These are phyloP conservation scores for Heteropelma amictum DNA, from an alignment of 2,888 invertebrate species.

Conservation along the genomic window DNA sequence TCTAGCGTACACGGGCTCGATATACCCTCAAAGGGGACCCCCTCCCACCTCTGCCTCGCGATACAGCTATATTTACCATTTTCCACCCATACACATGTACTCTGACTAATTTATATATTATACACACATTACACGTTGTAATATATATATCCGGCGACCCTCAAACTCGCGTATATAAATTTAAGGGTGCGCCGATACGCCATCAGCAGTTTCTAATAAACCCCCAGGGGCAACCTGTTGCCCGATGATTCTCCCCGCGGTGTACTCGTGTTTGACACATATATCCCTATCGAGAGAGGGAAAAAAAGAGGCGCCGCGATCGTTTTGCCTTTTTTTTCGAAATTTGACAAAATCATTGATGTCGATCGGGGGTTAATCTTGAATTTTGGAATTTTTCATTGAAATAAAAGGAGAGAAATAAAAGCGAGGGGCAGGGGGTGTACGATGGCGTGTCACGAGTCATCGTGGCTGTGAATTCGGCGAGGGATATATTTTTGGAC, in stretches of 20 bases:
- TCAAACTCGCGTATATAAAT: neutral
- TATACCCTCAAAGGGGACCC: constrained; percentile 8
- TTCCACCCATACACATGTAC: no score
- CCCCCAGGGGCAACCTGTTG: constrained; percentile 53
- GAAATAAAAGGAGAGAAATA: neutral
- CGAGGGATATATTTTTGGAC: constrained; percentile 30
- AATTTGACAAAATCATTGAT: no score
- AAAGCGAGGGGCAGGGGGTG: neutral
- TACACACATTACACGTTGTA: neutral
- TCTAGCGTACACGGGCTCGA: neutral
- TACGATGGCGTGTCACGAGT: constrained; percentile 27
- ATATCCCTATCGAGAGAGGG: constrained; percentile 24
- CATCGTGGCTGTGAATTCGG: constrained; percentile 6
- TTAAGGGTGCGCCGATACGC: constrained; percentile 30
- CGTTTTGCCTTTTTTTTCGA: no score
- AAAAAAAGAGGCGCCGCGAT: neutral
- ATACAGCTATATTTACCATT: neutral
- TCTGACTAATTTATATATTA: no score
- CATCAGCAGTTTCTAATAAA: constrained; percentile 49
- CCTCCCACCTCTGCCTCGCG: neutral
- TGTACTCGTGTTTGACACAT: constrained; percentile 28
- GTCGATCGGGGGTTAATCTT: no score
- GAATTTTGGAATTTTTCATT: neutral
- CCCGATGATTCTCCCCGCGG: constrained; percentile 35
- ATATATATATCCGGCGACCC: neutral